Conservation (phyloP, 2,888 invertebrate genomes). For the Dryobotodes eremita region DNA sequence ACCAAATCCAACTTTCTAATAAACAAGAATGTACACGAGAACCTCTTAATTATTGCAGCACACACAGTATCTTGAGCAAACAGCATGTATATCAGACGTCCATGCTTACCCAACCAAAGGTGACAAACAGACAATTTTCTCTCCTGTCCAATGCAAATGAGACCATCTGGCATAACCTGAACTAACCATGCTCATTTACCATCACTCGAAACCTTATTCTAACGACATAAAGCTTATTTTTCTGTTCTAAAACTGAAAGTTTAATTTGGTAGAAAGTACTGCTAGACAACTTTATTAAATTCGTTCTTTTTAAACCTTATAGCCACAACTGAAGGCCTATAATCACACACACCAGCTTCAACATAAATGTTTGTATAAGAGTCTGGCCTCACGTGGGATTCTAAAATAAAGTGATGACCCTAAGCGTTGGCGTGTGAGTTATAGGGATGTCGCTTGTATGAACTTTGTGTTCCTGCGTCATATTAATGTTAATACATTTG, state of each 20-base stretch:
- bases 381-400: slow-evolving; percentile 79
- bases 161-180: slow-evolving; percentile 76
- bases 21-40: slow-evolving; percentile 17
- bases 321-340: slow-evolving; percentile 24
- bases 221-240: slow-evolving; percentile 51
- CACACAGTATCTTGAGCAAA: slow-evolving; percentile 47
- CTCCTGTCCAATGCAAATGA: slow-evolving; percentile 85
- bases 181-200: slow-evolving; percentile 51
- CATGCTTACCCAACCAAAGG: slow-evolving; percentile 75
- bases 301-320: slow-evolving; percentile 44
- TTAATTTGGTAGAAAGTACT: slow-evolving; percentile 35
- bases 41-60: slow-evolving; percentile 62
- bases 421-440: slow-evolving; percentile 78
- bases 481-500: slow-evolving; percentile 64
- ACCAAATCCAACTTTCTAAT: slow-evolving; percentile 14
- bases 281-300: slow-evolving; percentile 42
- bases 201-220: slow-evolving; percentile 46
- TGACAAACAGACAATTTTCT: slow-evolving; percentile 83
- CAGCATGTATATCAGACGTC: slow-evolving; percentile 61
- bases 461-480: slow-evolving; percentile 64
- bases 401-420: slow-evolving; percentile 82
- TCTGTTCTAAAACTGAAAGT: not conserved
- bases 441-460: slow-evolving; percentile 76
- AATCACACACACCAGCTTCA: slow-evolving; percentile 15
- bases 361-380: slow-evolving; percentile 52